Evolutionary conservation across 1,140 invertebrate species (phyloP).

Genomic region (Papilio aristodemus): DNA sequence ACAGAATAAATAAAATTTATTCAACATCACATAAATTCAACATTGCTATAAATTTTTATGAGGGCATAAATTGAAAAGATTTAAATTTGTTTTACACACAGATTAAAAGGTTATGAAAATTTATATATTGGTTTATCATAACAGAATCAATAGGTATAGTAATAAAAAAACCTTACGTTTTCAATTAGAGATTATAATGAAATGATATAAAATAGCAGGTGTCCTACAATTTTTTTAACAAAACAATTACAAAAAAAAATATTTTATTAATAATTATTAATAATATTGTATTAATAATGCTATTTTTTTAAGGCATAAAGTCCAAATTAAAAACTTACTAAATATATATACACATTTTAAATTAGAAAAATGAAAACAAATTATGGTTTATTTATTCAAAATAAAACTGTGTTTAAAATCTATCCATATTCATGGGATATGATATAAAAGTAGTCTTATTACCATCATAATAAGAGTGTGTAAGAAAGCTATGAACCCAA

Average conservation of each 20-base stretch:
- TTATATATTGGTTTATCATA: not conserved
- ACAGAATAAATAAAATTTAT: constrained; percentile 12
- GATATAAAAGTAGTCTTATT: constrained; percentile 5
- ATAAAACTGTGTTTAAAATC: not conserved
- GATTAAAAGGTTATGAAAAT: constrained; percentile 9
- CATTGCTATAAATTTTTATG: constrained; percentile 6
- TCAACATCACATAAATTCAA: not conserved
- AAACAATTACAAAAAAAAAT: too few relatives aligned
- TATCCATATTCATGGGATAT: not conserved
- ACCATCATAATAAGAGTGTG: constrained; percentile 7
- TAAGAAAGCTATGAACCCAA: not conserved
- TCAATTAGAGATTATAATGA: not conserved
- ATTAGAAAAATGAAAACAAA: not conserved
- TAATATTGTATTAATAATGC: not conserved
- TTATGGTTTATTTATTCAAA: constrained; percentile 1
- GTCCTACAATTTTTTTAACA: not conserved
- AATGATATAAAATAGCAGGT: not conserved
- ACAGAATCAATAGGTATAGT: not conserved
- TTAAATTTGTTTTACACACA: not conserved
- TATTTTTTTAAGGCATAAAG: not conserved
- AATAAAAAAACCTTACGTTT: not conserved
- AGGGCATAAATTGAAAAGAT: not conserved
- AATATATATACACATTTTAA: not conserved
- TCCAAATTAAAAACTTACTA: not conserved
- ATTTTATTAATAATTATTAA: too few relatives aligned